These are phyloP conservation scores for Seira ritae DNA, from an alignment of 2,888 invertebrate genomes.

Conservation along the genomic window DNA sequence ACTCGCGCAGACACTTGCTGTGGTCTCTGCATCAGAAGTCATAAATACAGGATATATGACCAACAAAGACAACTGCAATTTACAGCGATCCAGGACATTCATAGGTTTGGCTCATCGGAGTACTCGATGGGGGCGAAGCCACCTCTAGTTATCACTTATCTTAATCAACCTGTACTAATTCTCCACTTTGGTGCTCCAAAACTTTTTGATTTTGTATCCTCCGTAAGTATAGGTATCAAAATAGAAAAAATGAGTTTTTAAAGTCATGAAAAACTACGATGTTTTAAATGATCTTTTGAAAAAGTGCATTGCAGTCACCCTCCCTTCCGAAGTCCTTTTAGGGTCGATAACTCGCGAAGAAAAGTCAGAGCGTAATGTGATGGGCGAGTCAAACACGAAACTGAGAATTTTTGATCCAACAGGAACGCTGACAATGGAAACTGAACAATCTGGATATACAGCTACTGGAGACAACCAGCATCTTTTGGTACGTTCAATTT, in stretches of 20 bases:
- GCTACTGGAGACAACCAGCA: conserved; percentile 62
- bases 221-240: conserved; percentile 31
- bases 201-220: conserved; percentile 59
- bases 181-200: conserved; percentile 63
- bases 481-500: conserved; percentile 48
- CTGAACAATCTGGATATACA: conserved; percentile 55
- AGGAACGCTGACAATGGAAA: conserved; percentile 49
- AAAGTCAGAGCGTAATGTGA: conserved; percentile 35
- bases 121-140: conserved; percentile 55
- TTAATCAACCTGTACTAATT: conserved; percentile 54
- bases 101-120: conserved; percentile 53
- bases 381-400: conserved; percentile 53
- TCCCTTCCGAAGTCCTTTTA: conserved; percentile 60
- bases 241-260: not conserved
- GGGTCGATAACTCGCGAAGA: conserved; percentile 64
- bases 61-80: conserved; percentile 53
- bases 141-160: conserved; percentile 48
- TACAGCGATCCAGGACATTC: conserved; percentile 57
- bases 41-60: conserved; percentile 57
- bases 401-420: conserved; percentile 51
- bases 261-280: not conserved
- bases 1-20: conserved; percentile 64
- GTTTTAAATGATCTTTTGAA: not conserved
- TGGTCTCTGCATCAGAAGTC: conserved; percentile 59
- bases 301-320: conserved; percentile 60